Evolutionary conservation across 2,888 invertebrate species (phyloP).

Genomic region (Cosmia pyralina): DNA sequence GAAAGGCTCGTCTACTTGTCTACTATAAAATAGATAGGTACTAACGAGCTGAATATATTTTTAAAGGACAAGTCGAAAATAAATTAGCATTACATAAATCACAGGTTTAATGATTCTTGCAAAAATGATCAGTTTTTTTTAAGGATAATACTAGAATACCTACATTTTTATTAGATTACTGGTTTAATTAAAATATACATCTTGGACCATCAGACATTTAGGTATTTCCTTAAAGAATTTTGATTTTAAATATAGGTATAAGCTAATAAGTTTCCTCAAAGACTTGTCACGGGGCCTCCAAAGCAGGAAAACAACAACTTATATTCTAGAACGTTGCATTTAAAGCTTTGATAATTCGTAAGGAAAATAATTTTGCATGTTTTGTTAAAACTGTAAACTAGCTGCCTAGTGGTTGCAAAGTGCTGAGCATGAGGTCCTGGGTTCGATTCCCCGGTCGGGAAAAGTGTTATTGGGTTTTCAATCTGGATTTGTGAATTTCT

Average conservation of each 20-base stretch:
- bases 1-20: background rate
- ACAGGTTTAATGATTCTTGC: background rate
- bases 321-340: background rate
- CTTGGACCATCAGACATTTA: background rate
- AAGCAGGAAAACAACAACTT: slow-evolving; percentile 4
- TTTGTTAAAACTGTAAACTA: background rate
- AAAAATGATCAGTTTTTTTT: background rate
- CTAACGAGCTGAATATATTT: background rate
- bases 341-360: background rate
- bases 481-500: too few species aligned
- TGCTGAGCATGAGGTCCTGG: too few species aligned
- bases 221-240: slow-evolving; percentile 2
- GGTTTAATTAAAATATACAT: background rate
- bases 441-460: too few species aligned
- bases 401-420: too few species aligned
- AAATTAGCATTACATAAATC: slow-evolving; percentile 28
- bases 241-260: slow-evolving; percentile 1
- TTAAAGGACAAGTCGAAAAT: slow-evolving; percentile 2
- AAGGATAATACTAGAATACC: background rate
- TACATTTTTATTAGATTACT: background rate
- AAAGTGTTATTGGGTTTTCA: too few species aligned
- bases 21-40: background rate
- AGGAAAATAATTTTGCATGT: background rate
- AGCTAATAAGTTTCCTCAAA: slow-evolving; percentile 36
- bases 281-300: slow-evolving; percentile 7